A percentile compares a stretch with the other conserved stretches of the same genome.
These are phyloP conservation scores for Tragelaphus buxtoni DNA, from an alignment of 2,113 vertebrate species.

Conservation along the genomic window DNA sequence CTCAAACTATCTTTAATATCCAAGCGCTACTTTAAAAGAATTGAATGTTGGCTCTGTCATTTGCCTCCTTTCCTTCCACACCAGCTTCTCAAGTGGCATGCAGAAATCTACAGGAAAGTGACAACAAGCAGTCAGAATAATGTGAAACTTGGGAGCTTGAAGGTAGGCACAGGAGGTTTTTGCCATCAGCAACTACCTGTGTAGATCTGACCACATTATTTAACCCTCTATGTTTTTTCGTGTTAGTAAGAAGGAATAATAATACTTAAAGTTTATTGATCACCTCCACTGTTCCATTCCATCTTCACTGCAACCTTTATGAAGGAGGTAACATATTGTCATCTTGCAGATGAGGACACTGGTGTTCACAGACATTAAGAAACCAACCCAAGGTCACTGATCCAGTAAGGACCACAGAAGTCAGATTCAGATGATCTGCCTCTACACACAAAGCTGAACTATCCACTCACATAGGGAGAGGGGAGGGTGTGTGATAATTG, in stretches of 20 bases:
- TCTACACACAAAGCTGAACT: not conserved
- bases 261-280: not conserved
- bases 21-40: not conserved
- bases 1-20: not conserved
- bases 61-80: not conserved
- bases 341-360: not conserved
- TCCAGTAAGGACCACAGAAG: not conserved
- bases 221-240: not conserved
- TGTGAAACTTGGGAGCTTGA: rapidly evolving
- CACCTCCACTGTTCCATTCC: not conserved
- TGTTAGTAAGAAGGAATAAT: not conserved
- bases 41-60: not conserved
- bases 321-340: rapidly evolving
- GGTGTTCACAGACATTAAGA: not conserved
- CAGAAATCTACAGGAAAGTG: not conserved
- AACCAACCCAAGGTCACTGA: not conserved
- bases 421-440: not conserved
- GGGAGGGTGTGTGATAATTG: not conserved
- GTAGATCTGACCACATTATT: not conserved
- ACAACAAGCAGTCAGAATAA: not conserved
- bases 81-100: not conserved
- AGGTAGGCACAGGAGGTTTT: not conserved
- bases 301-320: not conserved
- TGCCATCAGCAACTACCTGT: too few relatives aligned
- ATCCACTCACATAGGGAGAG: not conserved